Evolutionary conservation across 2,888 invertebrate genomes (phyloP).

Genomic region (Drosophila nr. fundita): DNA sequence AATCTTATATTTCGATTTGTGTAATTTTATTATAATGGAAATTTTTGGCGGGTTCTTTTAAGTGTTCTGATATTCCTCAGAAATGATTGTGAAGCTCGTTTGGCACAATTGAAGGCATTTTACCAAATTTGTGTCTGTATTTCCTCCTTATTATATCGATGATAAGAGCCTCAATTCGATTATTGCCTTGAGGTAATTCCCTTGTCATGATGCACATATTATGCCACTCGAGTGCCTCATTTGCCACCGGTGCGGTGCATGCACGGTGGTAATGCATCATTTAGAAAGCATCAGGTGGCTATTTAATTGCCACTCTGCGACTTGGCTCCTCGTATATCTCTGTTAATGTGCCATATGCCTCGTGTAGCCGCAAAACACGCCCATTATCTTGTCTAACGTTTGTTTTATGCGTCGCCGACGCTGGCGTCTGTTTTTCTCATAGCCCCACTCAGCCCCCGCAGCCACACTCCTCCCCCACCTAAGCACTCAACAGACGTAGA

Average conservation of each 20-base stretch:
- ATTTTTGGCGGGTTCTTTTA: background rate
- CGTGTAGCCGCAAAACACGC: slow-evolving; percentile 52
- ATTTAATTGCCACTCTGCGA: slow-evolving; percentile 45
- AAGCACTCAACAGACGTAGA: slow-evolving; percentile 26
- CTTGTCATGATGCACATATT: background rate
- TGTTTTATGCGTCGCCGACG: slow-evolving; percentile 61
- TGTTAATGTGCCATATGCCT: slow-evolving; percentile 63
- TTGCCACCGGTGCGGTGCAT: background rate
- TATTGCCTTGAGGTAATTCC: background rate
- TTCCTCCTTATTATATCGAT: background rate
- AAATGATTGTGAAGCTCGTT: background rate
- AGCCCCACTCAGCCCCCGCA: background rate
- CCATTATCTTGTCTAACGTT: slow-evolving; percentile 70
- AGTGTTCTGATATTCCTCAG: background rate
- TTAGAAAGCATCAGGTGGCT: slow-evolving; percentile 51
- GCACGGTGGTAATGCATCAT: slow-evolving; percentile 24
- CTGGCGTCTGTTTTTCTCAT: slow-evolving; percentile 41
- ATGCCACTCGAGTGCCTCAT: background rate
- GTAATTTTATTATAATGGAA: background rate
- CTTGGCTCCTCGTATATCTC: slow-evolving; percentile 36
- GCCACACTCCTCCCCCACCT: slow-evolving; percentile 3
- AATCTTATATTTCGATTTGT: background rate
- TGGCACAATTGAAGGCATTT: background rate
- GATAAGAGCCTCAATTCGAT: background rate
- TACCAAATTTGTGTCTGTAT: background rate